A percentile compares a stretch with the other conserved stretches of the same genome.
Conservation (phyloP, 37 sponge, comb jelly and placozoan species). For the Oscarella lobularis region DNA sequence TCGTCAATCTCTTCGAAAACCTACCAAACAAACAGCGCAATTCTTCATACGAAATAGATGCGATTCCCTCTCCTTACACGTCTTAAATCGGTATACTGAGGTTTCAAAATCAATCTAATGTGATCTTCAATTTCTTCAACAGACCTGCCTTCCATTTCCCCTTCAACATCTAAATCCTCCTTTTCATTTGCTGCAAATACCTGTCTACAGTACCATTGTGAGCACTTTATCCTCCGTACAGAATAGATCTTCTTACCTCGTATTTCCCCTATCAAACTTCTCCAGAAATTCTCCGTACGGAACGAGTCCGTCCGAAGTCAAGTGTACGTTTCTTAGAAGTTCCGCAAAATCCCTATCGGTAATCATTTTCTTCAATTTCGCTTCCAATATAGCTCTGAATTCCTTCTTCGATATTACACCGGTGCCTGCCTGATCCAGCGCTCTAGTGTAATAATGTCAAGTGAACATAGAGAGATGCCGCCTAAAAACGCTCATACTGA, state of each 20-base stretch:
- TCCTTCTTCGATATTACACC: not conserved
- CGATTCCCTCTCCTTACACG: too few species aligned
- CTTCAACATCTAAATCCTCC: not conserved
- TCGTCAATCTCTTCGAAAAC: not conserved
- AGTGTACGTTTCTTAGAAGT: not conserved
- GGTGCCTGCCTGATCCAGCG: not conserved
- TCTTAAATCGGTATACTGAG: not conserved
- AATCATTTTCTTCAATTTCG: not conserved
- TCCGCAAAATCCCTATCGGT: not conserved
- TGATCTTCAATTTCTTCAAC: not conserved
- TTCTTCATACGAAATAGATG: too few species aligned
- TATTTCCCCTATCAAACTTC: not conserved
- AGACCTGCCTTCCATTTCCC: not conserved
- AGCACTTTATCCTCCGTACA: too few species aligned
- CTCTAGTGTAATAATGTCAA: too few species aligned
- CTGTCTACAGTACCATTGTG: too few species aligned
- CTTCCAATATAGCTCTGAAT: not conserved
- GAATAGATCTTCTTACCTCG: not conserved
- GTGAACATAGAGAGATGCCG: too few species aligned
- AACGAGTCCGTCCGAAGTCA: not conserved
- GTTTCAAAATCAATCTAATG: not conserved
- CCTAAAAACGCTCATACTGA: conserved; percentile 35
- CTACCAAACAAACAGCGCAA: too few species aligned
- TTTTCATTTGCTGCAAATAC: too few species aligned
- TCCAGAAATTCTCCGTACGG: not conserved